Conservation (phyloP, 2,888 invertebrate species). For the Watsonalla cultraria region DNA sequence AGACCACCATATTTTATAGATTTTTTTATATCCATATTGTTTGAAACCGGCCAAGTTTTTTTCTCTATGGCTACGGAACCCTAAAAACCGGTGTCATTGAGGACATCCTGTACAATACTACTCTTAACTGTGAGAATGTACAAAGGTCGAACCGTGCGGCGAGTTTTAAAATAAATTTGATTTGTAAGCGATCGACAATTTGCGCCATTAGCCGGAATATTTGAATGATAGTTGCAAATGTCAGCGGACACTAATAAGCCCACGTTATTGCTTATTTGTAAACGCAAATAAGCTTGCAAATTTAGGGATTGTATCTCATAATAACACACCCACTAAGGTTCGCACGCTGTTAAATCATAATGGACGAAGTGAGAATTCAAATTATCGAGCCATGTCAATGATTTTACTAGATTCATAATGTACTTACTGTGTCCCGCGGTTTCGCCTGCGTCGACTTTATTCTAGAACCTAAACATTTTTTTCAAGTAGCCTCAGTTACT, state of each 20-base stretch:
- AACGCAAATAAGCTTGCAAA: conserved; percentile 13
- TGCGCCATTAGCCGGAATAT: conserved; percentile 29
- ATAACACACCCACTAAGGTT: background rate
- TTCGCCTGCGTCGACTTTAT: no score
- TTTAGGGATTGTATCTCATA: conserved; percentile 9
- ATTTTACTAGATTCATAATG: no score
- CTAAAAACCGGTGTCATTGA: conserved; percentile 3
- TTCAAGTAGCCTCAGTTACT: no score
- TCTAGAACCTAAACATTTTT: no score
- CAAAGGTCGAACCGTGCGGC: conserved; percentile 45
- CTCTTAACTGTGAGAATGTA: conserved; percentile 38
- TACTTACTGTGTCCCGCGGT: no score
- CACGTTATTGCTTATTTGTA: conserved; percentile 9
- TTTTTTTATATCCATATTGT: no score
- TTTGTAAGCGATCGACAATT: conserved; percentile 37
- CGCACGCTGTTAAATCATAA: background rate
- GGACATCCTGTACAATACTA: conserved; percentile 9
- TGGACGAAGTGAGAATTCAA: background rate
- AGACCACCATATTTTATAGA: no score
- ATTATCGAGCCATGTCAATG: no score
- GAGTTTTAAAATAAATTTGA: conserved; percentile 37
- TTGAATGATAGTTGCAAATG: conserved; percentile 29
- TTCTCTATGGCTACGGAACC: no score
- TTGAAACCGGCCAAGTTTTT: no score
- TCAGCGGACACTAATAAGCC: conserved; percentile 21